Conservation (phyloP, 2,113 vertebrate species). For the Cololabis saira region DNA sequence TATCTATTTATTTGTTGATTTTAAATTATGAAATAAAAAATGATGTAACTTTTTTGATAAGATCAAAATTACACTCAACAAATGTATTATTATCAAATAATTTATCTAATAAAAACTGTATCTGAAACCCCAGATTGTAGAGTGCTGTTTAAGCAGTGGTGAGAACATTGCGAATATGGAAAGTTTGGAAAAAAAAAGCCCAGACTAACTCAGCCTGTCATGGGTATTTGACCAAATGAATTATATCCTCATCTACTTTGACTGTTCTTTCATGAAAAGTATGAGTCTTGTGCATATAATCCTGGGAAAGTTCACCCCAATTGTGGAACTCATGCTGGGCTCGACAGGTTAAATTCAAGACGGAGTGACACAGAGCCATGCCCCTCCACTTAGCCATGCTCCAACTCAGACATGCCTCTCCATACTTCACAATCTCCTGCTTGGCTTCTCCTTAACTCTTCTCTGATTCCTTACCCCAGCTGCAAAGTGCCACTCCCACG, state of each 20-base stretch:
- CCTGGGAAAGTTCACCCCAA: background rate
- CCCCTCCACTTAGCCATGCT: constrained; percentile 59
- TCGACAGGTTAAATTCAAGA: constrained; percentile 2
- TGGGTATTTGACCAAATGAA: background rate
- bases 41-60: too few species aligned
- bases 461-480: constrained; percentile 40
- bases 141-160: too few species aligned
- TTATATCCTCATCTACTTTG: background rate
- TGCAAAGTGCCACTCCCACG: constrained; percentile 51
- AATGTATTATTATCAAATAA: too few species aligned
- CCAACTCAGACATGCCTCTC: constrained; percentile 59
- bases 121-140: too few species aligned
- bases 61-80: too few species aligned
- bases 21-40: too few species aligned
- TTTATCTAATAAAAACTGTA: too few species aligned
- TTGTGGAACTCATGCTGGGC: constrained; percentile 15
- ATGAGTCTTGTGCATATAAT: background rate
- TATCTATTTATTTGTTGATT: too few species aligned
- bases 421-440: constrained; percentile 45
- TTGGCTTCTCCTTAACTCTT: constrained; percentile 40
- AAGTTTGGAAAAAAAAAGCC: background rate
- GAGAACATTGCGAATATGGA: too few species aligned
- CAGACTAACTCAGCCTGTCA: background rate
- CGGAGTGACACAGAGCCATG: constrained; percentile 56
- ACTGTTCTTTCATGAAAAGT: background rate